Base-by-base conservation (phyloP, 2,113 vertebrate genomes). In the Sylvilagus bachmani region DNA sequence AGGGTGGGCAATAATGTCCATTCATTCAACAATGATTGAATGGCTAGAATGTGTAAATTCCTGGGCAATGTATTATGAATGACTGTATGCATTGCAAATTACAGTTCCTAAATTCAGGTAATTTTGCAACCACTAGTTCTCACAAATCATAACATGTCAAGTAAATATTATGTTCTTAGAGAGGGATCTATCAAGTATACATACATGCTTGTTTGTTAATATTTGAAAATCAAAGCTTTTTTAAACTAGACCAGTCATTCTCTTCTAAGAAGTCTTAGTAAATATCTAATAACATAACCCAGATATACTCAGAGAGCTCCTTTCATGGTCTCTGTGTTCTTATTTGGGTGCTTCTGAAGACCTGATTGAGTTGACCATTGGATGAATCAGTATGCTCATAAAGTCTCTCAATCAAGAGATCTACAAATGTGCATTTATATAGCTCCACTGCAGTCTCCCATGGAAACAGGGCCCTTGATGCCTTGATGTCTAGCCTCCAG, bases 401-500 rank as follows among this genome's bases (percentile, higher is more conserved):
- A 93, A 94, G 73, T 66, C 53, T 88, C 89, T 91, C 89, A 70
- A 6, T 96, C 82, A 80, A 38, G 85, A 90, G 78, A 93, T 95
- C 94, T 87, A 89, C 53, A 95, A 71, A 87, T 80, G 82, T 10
- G 29, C 55, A 14, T 74, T 85, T 92, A 79, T 33, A 61, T 78
- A 86, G 64, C 82, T 67, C 70, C 61, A 31, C 31, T 24, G 24
- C n/a, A 16, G 85, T 78, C 90, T 91, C 90, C 24, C 66, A 24
- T 58, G 58, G 92, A 96, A 81, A 93, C 74, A 73, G 14, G 51
- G 70, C 91, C 78, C 82, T 51, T 93, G 97, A 96, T 96, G 96
- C 97, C 97, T 33, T 91, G 96, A 97, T 97, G 97, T 97, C 97
- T 97, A 87, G 95, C 95, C 94, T 94, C 95, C 94, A 31, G 94